Evolutionary conservation across 2,888 invertebrate genomes (phyloP).

Genomic region (Criorhina ranunculi): DNA sequence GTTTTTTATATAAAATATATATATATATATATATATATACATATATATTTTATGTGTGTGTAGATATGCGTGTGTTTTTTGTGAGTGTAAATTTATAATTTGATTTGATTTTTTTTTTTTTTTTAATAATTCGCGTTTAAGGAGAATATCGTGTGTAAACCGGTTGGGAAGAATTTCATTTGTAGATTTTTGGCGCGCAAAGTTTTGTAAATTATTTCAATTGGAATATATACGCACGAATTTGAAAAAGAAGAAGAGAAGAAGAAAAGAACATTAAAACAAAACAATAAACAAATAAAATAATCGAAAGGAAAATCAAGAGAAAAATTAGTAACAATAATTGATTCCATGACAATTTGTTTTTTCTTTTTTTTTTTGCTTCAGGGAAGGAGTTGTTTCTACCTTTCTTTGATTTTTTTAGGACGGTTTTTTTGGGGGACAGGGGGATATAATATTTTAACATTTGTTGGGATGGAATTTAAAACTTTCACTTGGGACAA

Average conservation of each 20-base stretch:
- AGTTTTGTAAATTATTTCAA: constrained; percentile 44
- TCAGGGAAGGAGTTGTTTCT: constrained; percentile 46
- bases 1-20: constrained; percentile 20
- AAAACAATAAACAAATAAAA: constrained; percentile 74
- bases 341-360: constrained; percentile 31
- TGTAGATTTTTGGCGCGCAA: constrained; percentile 50
- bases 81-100: constrained; percentile 42
- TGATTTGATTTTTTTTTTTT: constrained; percentile 27
- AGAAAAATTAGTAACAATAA: constrained; percentile 69
- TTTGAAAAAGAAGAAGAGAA: constrained; percentile 75
- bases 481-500: constrained; percentile 28
- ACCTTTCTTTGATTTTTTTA: constrained; percentile 34
- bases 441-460: constrained; percentile 29
- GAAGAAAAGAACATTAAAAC: constrained; percentile 76
- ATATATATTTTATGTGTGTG: constrained; percentile 41
- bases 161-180: constrained; percentile 41
- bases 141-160: constrained; percentile 74
- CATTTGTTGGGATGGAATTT: not conserved
- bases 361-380: constrained; percentile 34
- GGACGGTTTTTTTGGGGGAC: too few species aligned
- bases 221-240: constrained; percentile 58
- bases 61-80: constrained; percentile 50
- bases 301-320: constrained; percentile 72
- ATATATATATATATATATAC: too few species aligned
- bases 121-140: constrained; percentile 64